These are phyloP conservation scores for Leptinotarsa texana DNA, from an alignment of 1,140 invertebrate genomes.

Conservation along the genomic window DNA sequence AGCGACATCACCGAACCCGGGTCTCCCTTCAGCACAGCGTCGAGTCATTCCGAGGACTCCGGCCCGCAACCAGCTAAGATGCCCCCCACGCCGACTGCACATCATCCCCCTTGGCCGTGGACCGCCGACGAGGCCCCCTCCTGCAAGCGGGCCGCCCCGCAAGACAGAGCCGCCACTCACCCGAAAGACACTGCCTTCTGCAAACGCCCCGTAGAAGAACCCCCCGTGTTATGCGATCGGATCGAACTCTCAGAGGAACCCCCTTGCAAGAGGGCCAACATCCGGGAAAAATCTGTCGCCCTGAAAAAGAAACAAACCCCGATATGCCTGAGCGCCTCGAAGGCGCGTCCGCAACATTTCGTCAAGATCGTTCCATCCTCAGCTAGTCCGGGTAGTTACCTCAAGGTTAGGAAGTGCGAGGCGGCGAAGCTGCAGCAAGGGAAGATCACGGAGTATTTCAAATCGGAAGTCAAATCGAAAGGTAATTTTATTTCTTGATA, in stretches of 20 bases:
- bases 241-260: slow-evolving; percentile 44
- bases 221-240: slow-evolving; percentile 58
- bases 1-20: slow-evolving; percentile 80
- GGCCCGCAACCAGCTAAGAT: slow-evolving; percentile 54
- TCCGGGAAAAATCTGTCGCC: neutral
- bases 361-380: slow-evolving; percentile 28
- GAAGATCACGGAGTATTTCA: slow-evolving; percentile 82
- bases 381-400: slow-evolving; percentile 34
- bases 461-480: slow-evolving; percentile 75
- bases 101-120: slow-evolving; percentile 54
- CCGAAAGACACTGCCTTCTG: slow-evolving; percentile 46
- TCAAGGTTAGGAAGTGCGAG: slow-evolving; percentile 54
- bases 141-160: slow-evolving; percentile 42
- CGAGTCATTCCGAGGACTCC: slow-evolving; percentile 55
- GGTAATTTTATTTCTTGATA: slow-evolving; percentile 31
- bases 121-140: slow-evolving; percentile 48
- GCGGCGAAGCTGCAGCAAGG: slow-evolving; percentile 57
- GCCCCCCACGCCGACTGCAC: slow-evolving; percentile 59
- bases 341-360: slow-evolving; percentile 16
- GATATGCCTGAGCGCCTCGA: slow-evolving; percentile 36
- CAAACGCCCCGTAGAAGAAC: slow-evolving; percentile 55
- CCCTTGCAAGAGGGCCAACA: slow-evolving; percentile 17
- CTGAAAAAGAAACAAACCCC: slow-evolving; percentile 30
- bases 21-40: slow-evolving; percentile 73
- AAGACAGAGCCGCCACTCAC: slow-evolving; percentile 41